Evolutionary conservation across 2,113 vertebrate genomes (phyloP), one percentile per base, ranked within the genome.

Genomic region (Caracal caracal): DNA sequence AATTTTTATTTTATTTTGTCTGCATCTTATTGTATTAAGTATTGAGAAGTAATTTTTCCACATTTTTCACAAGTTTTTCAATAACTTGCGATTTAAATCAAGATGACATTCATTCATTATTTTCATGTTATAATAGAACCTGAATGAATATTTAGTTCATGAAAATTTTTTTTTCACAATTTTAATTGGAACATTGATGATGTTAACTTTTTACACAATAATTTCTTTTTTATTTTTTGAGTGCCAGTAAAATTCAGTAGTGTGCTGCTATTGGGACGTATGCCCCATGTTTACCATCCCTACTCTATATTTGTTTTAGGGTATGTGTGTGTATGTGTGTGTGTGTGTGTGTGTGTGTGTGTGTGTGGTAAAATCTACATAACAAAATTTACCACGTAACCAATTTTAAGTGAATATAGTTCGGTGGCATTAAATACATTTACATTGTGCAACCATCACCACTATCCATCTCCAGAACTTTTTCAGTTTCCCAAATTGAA

Each of bases 1-100:
- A 88, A 88, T 30, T 95, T 95, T 88, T 66, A 66, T 95, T 95
- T 88, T 66, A 66, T 80, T 95, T 65, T 70, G 28, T 85, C 33
- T 90, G 17, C 5, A 71, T 87, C 53, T 93, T 13, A 79, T 61
- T 85, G 66, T 78, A 51, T 96, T 78, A 88, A 93, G n/a, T 78
- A 56, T 37, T 78, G 8, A 63, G 51, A 96, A 84, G 24, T 89
- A 79, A 63, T 89, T 61, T 71, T 78, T 93, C n/a, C 43, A 2
- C 11, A 59, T 76, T 56, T 47, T 79, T 79, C 61, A 61, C 12
- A 81, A 73, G 51, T 37, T 40, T 92, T 82, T 78, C 63, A 68
- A 15, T 78, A 84, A 93, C 75, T 94, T 82, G 28, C 51, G 30
- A 37, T 76, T 66, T 30, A 84, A 79, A 84, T 49, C 71, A 78